Evolutionary conservation across 2,113 vertebrate species (phyloP).

Genomic region (Sinocyclocheilus maitianheensis): DNA sequence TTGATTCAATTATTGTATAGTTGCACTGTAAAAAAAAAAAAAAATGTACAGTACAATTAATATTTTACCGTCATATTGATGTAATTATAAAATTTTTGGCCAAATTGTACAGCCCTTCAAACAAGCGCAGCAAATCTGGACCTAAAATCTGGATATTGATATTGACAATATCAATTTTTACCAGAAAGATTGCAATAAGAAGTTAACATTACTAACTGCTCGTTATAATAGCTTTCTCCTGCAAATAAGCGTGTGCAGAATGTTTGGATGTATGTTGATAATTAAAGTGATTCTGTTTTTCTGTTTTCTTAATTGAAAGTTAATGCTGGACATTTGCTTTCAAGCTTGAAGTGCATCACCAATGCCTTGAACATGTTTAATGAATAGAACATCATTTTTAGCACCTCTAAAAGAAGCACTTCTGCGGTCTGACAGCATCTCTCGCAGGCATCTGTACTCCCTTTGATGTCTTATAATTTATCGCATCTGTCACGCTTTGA

Average conservation of each 20-base stretch:
- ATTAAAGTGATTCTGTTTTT: conserved; percentile 1
- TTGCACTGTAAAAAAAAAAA: not conserved
- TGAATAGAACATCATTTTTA: not conserved
- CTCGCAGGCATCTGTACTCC: not conserved
- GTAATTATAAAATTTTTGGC: not conserved
- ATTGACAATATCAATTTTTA: not conserved
- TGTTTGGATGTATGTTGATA: not conserved
- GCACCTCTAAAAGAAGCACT: not conserved
- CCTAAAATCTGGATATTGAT: not conserved
- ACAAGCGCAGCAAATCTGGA: not conserved
- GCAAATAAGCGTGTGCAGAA: not conserved
- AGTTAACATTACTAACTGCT: not conserved
- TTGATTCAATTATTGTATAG: not conserved
- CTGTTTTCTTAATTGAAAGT: conserved; percentile 2
- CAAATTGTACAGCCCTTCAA: not conserved
- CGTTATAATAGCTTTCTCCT: not conserved
- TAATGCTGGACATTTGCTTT: conserved; percentile 41
- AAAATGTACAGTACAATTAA: not conserved
- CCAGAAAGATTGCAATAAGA: not conserved
- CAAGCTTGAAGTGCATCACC: not conserved
- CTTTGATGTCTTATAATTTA: not conserved
- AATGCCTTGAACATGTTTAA: not conserved
- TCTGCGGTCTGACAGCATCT: not conserved
- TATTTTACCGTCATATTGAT: not conserved
- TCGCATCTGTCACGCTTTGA: not conserved